Evolutionary conservation across 2,797 vertebrate genomes (phyloP).

Genomic region (Falco rusticolus): DNA sequence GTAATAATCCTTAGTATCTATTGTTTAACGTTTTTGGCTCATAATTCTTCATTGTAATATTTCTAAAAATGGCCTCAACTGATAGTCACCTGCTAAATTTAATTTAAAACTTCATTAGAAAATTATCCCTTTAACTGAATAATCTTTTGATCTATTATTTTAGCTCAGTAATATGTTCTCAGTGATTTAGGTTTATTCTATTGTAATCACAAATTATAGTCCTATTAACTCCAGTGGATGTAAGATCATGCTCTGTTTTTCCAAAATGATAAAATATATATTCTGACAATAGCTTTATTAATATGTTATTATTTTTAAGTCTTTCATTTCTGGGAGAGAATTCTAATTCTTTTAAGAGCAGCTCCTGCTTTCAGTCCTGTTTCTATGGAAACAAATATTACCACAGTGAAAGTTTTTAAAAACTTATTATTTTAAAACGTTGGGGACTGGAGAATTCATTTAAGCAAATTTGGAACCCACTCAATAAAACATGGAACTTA

Average conservation of each 20-base stretch:
- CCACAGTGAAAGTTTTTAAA: background rate
- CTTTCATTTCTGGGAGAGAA: slow-evolving; percentile 6
- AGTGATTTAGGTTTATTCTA: background rate
- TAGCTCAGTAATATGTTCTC: background rate
- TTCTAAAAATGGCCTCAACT: background rate
- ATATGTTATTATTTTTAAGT: slow-evolving; percentile 24
- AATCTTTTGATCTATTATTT: background rate
- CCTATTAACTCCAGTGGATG: background rate
- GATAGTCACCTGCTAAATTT: background rate
- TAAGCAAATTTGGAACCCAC: slow-evolving; percentile 5
- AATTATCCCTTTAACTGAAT: background rate
- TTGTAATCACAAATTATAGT: background rate
- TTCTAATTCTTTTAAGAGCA: slow-evolving; percentile 4
- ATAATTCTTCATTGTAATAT: background rate
- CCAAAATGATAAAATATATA: slow-evolving; percentile 1
- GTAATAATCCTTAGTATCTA: background rate
- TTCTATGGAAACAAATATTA: slow-evolving; percentile 66
- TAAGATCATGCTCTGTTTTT: background rate
- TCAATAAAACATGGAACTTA: background rate
- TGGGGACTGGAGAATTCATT: slow-evolving; percentile 22
- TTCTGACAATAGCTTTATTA: slow-evolving; percentile 24
- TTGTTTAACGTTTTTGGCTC: background rate
- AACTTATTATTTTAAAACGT: slow-evolving; percentile 46
- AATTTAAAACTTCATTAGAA: background rate
- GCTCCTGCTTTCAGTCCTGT: slow-evolving; percentile 25